Evolutionary conservation across 2,888 invertebrate species (phyloP), one percentile per base, ranked within the genome.

Genomic region (Microctonus aethiopoides): DNA sequence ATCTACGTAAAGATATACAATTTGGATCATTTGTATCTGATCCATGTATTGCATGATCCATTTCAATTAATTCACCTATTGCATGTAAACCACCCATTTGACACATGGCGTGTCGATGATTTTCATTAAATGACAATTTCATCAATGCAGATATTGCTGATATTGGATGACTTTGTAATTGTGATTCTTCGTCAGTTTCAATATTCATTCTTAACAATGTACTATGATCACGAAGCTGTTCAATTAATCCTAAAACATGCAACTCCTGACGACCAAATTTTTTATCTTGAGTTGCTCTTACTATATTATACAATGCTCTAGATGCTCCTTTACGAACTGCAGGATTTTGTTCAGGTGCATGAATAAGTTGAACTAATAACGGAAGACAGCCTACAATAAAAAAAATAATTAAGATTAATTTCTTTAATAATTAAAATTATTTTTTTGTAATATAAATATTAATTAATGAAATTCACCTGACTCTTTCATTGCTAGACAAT

Each of bases 201-300:
- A 82, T 52, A 0, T 80, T 81, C 0, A 68, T 71, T 16, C 82
- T 88, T 52, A 91, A 83, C 13, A 87, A 85, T 82, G 94, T 95
- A 84, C 95, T 95, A 86, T 97, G 97, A 75, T 94, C 93, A 75
- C 96, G 90, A 68, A 96, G 92, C 87, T 96, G 95, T 84, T 98
- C 97, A 77, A 99, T 89, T 66, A 97, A 89, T 73, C 95, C 91
- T 80, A 98, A 90, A 2, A 98, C 96, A 83, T 97, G 91, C 0
- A 94, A 93, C 88, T 99, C 98, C 11, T 97, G 89, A 76, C 97
- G 91, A 2, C 95, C 94, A 5, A 94, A 90, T 86, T 96, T 95
- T 81, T 98, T 97, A 80, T 97, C 97, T 2, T 95, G 93, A 84
- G 96, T 95, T 32, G 95, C 94, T 85, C 95, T 94, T 13, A 98